A percentile compares a stretch with the other conserved stretches of the same genome.
phyloP scores from a whole-genome alignment of 2,797 vertebrate species.

The Spatula versicolor region DNA sequence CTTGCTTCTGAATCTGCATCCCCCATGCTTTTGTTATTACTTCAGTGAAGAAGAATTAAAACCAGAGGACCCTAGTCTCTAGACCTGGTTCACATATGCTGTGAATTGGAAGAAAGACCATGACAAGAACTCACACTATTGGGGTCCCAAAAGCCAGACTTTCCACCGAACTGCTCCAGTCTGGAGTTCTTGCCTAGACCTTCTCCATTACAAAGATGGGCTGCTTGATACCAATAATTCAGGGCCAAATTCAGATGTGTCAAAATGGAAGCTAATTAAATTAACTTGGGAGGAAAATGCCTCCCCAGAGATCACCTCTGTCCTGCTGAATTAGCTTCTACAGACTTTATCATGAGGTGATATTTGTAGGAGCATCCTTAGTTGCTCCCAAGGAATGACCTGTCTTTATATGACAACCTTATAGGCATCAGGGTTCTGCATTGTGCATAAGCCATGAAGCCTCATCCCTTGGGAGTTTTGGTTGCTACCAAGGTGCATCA shows the following conservation, averaged over 20 bases:
- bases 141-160: neutral
- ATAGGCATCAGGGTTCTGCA: neutral
- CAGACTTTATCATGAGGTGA: neutral
- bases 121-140: neutral
- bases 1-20: neutral
- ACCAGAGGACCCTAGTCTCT: neutral
- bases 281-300: neutral
- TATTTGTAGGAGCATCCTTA: neutral
- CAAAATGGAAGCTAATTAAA: neutral
- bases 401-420: neutral
- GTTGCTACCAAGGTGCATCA: neutral
- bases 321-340: neutral
- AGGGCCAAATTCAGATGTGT: neutral
- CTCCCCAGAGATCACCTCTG: fast-evolving
- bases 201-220: neutral
- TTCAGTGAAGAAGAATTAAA: neutral
- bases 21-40: neutral
- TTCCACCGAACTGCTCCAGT: neutral
- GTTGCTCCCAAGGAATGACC: neutral
- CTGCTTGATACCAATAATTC: neutral
- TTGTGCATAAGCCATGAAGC: neutral
- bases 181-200: neutral
- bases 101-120: neutral
- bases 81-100: neutral
- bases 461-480: neutral